phyloP scores from a whole-genome alignment of 1,140 invertebrate genomes.

The Drosophila willistoni region DNA sequence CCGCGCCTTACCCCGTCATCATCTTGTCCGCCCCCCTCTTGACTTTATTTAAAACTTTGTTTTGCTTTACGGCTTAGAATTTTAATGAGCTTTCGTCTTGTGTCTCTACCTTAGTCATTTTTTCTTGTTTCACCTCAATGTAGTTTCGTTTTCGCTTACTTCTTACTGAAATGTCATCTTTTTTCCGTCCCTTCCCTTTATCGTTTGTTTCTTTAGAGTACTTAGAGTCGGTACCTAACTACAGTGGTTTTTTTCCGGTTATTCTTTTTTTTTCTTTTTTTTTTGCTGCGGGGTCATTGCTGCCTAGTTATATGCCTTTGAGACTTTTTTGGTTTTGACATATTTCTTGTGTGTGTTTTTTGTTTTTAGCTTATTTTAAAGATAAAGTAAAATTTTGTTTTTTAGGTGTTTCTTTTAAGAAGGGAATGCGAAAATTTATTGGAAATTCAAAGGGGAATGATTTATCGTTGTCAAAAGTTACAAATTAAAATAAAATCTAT shows the following conservation, averaged over 20 bases:
- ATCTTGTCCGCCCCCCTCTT: constrained; percentile 10
- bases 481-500: too few relatives aligned
- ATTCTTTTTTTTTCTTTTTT: too few relatives aligned
- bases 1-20: not conserved
- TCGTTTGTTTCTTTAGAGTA: constrained; percentile 32
- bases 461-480: not conserved
- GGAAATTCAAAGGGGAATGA: not conserved
- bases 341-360: constrained; percentile 19
- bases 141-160: constrained; percentile 49
- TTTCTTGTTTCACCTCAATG: constrained; percentile 17
- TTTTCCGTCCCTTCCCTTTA: constrained; percentile 36
- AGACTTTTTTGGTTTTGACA: constrained; percentile 29
- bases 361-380: not conserved
- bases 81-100: constrained; percentile 81
- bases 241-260: constrained; percentile 30
- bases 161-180: constrained; percentile 76
- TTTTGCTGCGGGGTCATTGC: constrained; percentile 65
- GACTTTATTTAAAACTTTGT: constrained; percentile 80
- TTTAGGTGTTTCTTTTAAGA: not conserved
- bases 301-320: constrained; percentile 57
- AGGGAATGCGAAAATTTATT: not conserved
- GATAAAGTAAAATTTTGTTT: constrained; percentile 2
- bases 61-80: constrained; percentile 79
- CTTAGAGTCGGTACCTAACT: not conserved
- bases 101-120: constrained; percentile 49